phyloP scores from a whole-genome alignment of 2,797 vertebrate genomes.

The Loris lydekkerianus region DNA sequence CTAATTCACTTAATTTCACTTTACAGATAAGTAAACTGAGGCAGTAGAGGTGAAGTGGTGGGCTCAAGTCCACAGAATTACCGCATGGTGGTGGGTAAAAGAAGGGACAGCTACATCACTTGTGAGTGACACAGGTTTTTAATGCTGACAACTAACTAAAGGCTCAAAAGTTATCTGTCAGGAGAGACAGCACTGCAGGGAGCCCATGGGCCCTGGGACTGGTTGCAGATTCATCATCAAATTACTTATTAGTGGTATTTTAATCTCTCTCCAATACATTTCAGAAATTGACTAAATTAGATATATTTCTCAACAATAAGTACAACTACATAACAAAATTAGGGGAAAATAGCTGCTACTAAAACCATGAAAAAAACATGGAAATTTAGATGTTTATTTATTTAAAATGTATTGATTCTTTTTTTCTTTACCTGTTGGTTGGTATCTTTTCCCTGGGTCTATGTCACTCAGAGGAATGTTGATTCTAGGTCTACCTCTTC shows the following conservation, averaged over 20 bases:
- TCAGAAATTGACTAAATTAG: slow-evolving; percentile 34
- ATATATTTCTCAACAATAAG: neutral
- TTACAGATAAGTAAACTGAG: slow-evolving; percentile 3
- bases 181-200: neutral
- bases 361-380: neutral
- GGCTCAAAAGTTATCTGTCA: neutral
- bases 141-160: neutral
- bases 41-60: neutral
- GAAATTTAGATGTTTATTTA: neutral
- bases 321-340: neutral
- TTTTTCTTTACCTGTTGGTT: slow-evolving; percentile 23
- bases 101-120: neutral
- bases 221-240: neutral
- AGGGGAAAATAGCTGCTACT: neutral
- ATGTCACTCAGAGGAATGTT: neutral
- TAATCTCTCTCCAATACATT: neutral
- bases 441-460: neutral
- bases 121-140: neutral
- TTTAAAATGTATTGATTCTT: neutral
- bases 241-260: neutral
- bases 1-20: neutral
- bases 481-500: neutral
- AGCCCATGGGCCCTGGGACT: neutral
- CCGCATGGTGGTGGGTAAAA: neutral
- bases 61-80: neutral